Evolutionary conservation across 2,797 vertebrate genomes (phyloP), one percentile per base, ranked within the genome.

Genomic region (Echiichthys vipera): DNA sequence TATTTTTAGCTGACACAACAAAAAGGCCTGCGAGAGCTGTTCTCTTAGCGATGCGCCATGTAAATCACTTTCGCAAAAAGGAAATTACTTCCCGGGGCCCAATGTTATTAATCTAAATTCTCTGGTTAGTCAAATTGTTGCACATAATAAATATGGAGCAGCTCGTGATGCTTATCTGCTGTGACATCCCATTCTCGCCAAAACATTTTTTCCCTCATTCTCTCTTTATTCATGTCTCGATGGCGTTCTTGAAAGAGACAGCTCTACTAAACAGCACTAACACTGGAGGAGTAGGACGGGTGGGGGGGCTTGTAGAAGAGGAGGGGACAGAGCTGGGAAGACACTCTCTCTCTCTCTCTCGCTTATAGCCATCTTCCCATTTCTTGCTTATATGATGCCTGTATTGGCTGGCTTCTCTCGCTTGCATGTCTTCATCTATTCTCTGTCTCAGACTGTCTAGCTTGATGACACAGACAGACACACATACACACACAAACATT

Each of bases 71-170:
- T 96, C 92, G 95, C 96, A 93, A 95, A 91, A 93, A 97, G 97
- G 97, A 98, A 99, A 99, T 98, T 95, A 97, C 96, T 98, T 98
- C 96, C 96, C 91, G 74, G 80, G 96, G 95, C 95, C 95, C 94
- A 94, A 94, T 92, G 95, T 96, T 98, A 98, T 97, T 98, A 96
- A 98, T 99, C 97, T 96, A 96, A 97, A 98, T 97, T 98, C 97
- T 96, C 95, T 91, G 92, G 91, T 96, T 95, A 96, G 96, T 97
- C 96, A 96, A 97, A 97, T 95, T 96, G 96, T 95, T 96, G 95
- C 95, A 95, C 92, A 87, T 96, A 96, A 97, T 97, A 98, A 98
- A 97, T 96, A 96, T 93, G 95, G 95, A 97, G 95, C 94, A 95
- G 95, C 95, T 94, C 91, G 91, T 90, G 95, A 94, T 87, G 91